Conservation (phyloP, 2,113 vertebrate genomes). For the Chaetodon trifascialis region DNA sequence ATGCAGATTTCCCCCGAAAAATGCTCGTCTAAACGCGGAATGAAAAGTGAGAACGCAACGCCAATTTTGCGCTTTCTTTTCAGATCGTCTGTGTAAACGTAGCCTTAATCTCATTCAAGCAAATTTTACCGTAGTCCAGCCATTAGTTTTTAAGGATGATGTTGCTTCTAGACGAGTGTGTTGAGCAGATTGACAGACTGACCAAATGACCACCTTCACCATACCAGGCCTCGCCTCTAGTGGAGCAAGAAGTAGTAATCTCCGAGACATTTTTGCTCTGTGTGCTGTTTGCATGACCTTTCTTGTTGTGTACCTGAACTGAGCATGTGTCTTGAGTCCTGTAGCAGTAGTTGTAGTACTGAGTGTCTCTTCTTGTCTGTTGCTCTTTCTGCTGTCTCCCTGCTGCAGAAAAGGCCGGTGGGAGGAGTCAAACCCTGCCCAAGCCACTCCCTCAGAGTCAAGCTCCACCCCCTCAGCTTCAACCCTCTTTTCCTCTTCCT, state of each 20-base stretch:
- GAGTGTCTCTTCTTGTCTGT: slow-evolving; percentile 82
- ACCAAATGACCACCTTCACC: not conserved
- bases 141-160: not conserved
- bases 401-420: slow-evolving; percentile 85
- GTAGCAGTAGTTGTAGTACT: slow-evolving; percentile 77
- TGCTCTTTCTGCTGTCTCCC: slow-evolving; percentile 80
- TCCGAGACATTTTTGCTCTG: slow-evolving; percentile 22
- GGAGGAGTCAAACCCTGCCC: slow-evolving; percentile 83
- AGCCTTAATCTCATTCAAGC: not conserved
- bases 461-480: slow-evolving; percentile 77
- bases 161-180: not conserved
- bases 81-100: no score
- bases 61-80: no score
- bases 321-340: slow-evolving; percentile 70
- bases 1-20: no score
- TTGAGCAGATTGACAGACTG: not conserved
- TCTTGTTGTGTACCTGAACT: slow-evolving; percentile 36
- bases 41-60: no score
- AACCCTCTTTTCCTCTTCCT: slow-evolving; percentile 75
- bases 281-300: slow-evolving; percentile 64
- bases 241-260: not conserved
- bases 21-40: no score
- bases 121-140: not conserved
- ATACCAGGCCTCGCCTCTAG: not conserved
- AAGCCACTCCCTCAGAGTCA: slow-evolving; percentile 81